Conservation (phyloP, 2,888 invertebrate species). For the Stramonita haemastoma region DNA sequence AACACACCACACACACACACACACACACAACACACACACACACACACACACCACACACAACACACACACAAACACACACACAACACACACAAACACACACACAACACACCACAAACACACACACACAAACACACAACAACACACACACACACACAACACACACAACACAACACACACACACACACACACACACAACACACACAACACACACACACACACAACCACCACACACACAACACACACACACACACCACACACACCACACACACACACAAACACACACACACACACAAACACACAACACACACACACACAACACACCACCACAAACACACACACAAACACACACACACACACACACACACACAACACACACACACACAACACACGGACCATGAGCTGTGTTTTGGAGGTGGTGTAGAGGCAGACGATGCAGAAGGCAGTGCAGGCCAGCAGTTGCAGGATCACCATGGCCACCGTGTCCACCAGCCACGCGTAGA, state of each 20-base stretch:
- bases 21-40: no score
- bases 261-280: conserved; percentile 34
- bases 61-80: no score
- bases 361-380: conserved; percentile 15
- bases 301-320: no score
- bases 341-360: conserved; percentile 41
- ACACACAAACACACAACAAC: no score
- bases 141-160: no score
- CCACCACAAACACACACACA: conserved; percentile 21
- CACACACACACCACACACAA: no score
- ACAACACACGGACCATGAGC: conserved; percentile 58
- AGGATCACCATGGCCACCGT: conserved; percentile 53
- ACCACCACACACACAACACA: conserved; percentile 19
- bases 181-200: no score
- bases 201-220: conserved; percentile 41
- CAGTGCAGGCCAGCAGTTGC: conserved; percentile 55
- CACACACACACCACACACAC: conserved; percentile 52
- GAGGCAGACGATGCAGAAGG: conserved; percentile 62
- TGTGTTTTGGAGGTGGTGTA: conserved; percentile 61
- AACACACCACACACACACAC: no score
- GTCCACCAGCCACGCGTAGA: conserved; percentile 64
- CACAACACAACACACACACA: conserved; percentile 25
- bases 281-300: not conserved
- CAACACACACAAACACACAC: no score
- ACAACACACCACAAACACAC: no score